These are phyloP conservation scores for Agriopis leucophaearia DNA, from an alignment of 2,888 invertebrate genomes.

Conservation along the genomic window DNA sequence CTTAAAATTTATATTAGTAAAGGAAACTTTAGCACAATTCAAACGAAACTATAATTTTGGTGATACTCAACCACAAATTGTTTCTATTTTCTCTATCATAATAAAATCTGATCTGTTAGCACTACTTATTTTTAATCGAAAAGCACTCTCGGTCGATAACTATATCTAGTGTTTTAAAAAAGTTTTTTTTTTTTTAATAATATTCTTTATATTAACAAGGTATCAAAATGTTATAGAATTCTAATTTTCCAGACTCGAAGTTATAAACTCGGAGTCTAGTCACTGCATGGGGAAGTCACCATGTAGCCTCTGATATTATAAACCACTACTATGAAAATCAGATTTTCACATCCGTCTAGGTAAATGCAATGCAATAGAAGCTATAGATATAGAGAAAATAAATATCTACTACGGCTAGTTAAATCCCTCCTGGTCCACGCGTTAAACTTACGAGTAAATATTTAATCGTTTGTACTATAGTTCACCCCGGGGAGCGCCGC, in stretches of 20 bases:
- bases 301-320: conserved; percentile 49
- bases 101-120: conserved; percentile 56
- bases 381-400: conserved; percentile 79
- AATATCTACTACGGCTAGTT: conserved; percentile 78
- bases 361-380: conserved; percentile 78
- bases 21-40: conserved; percentile 66
- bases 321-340: conserved; percentile 64
- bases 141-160: conserved; percentile 77
- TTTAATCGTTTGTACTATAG: conserved; percentile 82
- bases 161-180: conserved; percentile 51
- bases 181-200: conserved; percentile 45
- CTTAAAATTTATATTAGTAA: conserved; percentile 60
- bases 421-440: conserved; percentile 80
- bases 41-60: conserved; percentile 63
- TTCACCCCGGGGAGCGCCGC: conserved; percentile 50
- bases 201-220: conserved; percentile 47
- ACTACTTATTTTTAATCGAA: conserved; percentile 71
- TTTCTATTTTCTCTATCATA: conserved; percentile 43
- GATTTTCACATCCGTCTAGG: conserved; percentile 72
- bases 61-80: conserved; percentile 49
- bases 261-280: conserved; percentile 34
- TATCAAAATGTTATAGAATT: conserved; percentile 52
- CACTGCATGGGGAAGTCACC: conserved; percentile 44
- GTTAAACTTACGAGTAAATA: conserved; percentile 79
- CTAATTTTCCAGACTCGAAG: conserved; percentile 6